phyloP scores from a whole-genome alignment of 2,888 invertebrate genomes.

The Sialis fuliginosa region DNA sequence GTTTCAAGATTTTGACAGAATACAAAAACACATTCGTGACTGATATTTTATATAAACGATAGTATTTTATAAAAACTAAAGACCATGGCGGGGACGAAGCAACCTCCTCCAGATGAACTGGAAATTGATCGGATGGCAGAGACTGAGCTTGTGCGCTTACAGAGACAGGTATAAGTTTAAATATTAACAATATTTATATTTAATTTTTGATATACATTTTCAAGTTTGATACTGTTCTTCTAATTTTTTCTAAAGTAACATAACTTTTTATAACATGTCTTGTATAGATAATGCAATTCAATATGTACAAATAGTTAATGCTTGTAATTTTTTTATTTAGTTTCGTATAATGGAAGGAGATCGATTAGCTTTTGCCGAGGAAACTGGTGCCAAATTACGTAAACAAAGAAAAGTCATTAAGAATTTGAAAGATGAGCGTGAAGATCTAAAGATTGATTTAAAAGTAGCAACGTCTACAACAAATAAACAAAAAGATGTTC shows the following conservation, averaged over 20 bases:
- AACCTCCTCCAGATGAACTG: conserved; percentile 37
- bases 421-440: conserved; percentile 40
- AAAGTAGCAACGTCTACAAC: conserved; percentile 37
- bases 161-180: conserved; percentile 40
- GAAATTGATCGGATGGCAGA: conserved; percentile 65
- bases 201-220: neutral
- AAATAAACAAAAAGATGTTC: conserved; percentile 34
- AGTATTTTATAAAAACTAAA: conserved; percentile 3
- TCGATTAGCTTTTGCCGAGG: conserved; percentile 48
- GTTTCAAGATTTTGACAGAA: neutral
- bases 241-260: no score
- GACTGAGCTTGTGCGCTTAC: conserved; percentile 58
- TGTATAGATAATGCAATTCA: no score
- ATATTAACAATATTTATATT: neutral
- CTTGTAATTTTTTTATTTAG: conserved; percentile 18
- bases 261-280: no score
- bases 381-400: conserved; percentile 44
- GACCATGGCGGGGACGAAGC: conserved; percentile 14
- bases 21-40: neutral
- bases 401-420: conserved; percentile 44
- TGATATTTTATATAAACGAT: neutral
- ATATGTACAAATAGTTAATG: no score
- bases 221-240: no score
- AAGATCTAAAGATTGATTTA: conserved; percentile 41
- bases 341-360: conserved; percentile 73